Percentiles rank a stretch among this genome's conserved stretches.
Evolutionary conservation across 1,140 invertebrate genomes (phyloP).

Genomic region (Diabrotica undecimpunctata): DNA sequence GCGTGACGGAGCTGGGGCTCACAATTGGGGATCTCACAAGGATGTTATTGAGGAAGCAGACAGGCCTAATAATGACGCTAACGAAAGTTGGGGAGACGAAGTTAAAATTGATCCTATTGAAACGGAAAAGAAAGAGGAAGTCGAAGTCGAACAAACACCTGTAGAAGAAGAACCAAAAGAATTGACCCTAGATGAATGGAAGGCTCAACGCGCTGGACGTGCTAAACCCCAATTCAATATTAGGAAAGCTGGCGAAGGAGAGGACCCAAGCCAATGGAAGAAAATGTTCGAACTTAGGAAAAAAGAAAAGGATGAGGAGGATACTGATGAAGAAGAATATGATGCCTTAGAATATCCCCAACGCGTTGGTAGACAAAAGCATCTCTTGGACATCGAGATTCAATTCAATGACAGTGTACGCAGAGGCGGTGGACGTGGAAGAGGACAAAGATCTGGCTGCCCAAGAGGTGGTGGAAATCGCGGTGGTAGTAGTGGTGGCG

Average conservation of each 20-base stretch:
- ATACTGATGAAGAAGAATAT: constrained; percentile 62
- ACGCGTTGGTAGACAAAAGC: constrained; percentile 82
- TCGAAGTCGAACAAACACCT: constrained; percentile 47
- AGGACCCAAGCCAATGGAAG: constrained; percentile 87
- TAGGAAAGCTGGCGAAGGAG: constrained; percentile 88
- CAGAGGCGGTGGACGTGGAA: constrained; percentile 60
- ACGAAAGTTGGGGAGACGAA: constrained; percentile 47
- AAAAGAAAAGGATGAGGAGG: constrained; percentile 69
- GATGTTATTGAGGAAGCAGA: constrained; percentile 72
- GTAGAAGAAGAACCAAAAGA: constrained; percentile 75
- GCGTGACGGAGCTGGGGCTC: constrained; percentile 86
- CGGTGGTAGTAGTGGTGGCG: constrained; percentile 34
- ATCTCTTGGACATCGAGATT: constrained; percentile 83
- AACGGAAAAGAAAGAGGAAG: constrained; percentile 39
- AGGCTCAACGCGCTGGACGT: constrained; percentile 68
- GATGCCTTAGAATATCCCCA: constrained; percentile 79
- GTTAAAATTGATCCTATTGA: constrained; percentile 50
- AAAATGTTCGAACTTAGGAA: constrained; percentile 83
- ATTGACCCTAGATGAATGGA: constrained; percentile 86
- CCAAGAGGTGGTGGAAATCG: constrained; percentile 35
- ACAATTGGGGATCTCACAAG: constrained; percentile 93
- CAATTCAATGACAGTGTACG: constrained; percentile 81
- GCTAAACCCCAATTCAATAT: constrained; percentile 83
- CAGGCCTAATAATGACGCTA: constrained; percentile 36
- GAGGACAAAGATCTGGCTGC: constrained; percentile 50